Conservation (phyloP, 2,797 vertebrate genomes). For the Gila robusta region DNA sequence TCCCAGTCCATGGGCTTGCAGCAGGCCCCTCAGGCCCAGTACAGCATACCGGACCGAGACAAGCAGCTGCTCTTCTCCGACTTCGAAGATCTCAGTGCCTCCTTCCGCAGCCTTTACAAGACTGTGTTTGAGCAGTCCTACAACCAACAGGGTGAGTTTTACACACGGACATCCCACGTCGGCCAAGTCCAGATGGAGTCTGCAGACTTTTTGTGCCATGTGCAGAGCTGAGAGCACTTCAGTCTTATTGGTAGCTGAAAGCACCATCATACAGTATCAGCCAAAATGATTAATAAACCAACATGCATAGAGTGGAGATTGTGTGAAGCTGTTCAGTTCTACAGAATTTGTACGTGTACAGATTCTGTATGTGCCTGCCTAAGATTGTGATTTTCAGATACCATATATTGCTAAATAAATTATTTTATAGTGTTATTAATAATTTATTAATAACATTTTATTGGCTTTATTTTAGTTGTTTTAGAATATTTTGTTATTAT, state of each 20-base stretch:
- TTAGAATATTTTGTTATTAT: too few relatives aligned
- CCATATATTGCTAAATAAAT: background rate
- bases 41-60: slow-evolving; percentile 90
- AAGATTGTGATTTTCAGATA: background rate
- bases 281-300: slow-evolving; percentile 9
- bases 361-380: background rate
- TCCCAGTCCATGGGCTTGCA: slow-evolving; percentile 88
- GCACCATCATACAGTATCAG: background rate
- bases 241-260: background rate
- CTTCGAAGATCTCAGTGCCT: slow-evolving; percentile 97
- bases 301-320: background rate
- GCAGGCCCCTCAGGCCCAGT: slow-evolving; percentile 85
- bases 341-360: background rate
- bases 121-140: slow-evolving; percentile 94
- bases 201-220: background rate
- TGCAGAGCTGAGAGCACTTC: background rate
- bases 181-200: background rate
- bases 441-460: background rate
- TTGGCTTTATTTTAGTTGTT: too few relatives aligned
- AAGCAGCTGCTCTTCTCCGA: slow-evolving; percentile 90
- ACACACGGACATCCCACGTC: background rate
- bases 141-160: slow-evolving; percentile 88
- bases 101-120: slow-evolving; percentile 95
- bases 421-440: background rate
- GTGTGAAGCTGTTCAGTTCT: background rate